These are phyloP conservation scores for human DNA, from an alignment of 2,113 vertebrate species.

Conservation along the genomic window GRCh38 chr7:28477501-28478000, in stretches of 20 bases:
- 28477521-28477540: slow-evolving; percentile 69
- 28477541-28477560: slow-evolving; percentile 66
- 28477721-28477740: slow-evolving; percentile 14
- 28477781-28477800: slow-evolving; percentile 31
- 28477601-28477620: slow-evolving; percentile 62
- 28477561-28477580: slow-evolving; percentile 54
- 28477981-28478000: too few relatives aligned
- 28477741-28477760: slow-evolving; percentile 49
- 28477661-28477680: slow-evolving; percentile 55
- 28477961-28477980: too few relatives aligned
- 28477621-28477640: slow-evolving; percentile 67
- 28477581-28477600: slow-evolving; percentile 47
- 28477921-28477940: too few relatives aligned
- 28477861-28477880: too few relatives aligned
- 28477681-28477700: slow-evolving; percentile 30
- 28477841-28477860: too few relatives aligned
- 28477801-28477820: neutral
- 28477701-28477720: slow-evolving; percentile 34
- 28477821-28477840: neutral
- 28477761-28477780: slow-evolving; percentile 40
- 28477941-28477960: too few relatives aligned
- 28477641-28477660: slow-evolving; percentile 54
- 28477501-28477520: slow-evolving; percentile 43
- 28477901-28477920: too few relatives aligned
- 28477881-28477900: too few relatives aligned